Evolutionary conservation across 2,797 vertebrate species (phyloP), one percentile per base, ranked within the genome.

Genomic region (Lycodopsis pacificus): DNA sequence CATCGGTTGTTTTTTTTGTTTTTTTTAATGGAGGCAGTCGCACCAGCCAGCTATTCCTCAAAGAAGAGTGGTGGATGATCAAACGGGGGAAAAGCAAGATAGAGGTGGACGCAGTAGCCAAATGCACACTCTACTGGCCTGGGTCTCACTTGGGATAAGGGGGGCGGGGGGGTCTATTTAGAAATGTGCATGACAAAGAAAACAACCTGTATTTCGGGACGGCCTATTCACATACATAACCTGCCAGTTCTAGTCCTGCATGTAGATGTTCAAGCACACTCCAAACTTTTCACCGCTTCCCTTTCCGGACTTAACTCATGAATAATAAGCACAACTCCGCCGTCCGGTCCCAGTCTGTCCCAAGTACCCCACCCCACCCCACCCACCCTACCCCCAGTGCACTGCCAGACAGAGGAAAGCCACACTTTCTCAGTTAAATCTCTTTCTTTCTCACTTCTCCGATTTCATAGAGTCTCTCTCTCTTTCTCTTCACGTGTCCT

Each of bases 211-310:
- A 69, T 79, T 83, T 80, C 80, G 64, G 88, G 73, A 87, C 65
- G 64, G 78, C 68, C 54, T 71, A 68, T 76, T 82, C 78, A 89
- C 77, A 76, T 66, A 69, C 87, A 87, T 71, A 83, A 76, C 25
- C 65, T 63, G 59, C 77, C 81, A 84, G 87, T 78, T 63, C 74
- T 90, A 88, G 89, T 82, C 87, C 90, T 93, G 93, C 92, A 94
- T 94, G 93, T 92, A 85, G 89, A 89, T 93, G 90, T 94, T 90
- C 84, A 90, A 91, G 90, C 91, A 93, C 92, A 94, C 84, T 81
- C 73, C 84, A 85, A 77, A 89, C 81, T 54, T 54, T 53, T 86
- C 73, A 85, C 82, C 1, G 73, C 72, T 88, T 70, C 71, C 62
- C 61, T 54, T 40, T 79, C 65, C 9, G 63, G 87, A 87, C 82